Evolutionary conservation across 2,113 vertebrate genomes (phyloP).

Genomic region (Electrona antarctica): DNA sequence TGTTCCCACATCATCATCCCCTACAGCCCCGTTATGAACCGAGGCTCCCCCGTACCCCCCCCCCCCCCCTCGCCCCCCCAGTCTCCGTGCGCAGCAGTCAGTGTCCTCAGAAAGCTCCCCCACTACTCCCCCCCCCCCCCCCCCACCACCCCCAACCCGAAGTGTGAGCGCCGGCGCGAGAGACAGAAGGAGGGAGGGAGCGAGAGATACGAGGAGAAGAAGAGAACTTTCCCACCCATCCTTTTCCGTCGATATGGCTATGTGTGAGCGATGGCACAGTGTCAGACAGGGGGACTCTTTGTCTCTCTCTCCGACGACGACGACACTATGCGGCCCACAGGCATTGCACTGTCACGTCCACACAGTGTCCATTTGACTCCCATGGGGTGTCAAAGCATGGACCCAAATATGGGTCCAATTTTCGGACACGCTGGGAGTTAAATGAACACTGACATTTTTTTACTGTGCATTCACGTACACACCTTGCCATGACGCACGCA

Average conservation of each 20-base stretch:
- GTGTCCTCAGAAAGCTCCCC: constrained; percentile 64
- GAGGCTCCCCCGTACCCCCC: constrained; percentile 4
- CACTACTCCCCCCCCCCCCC: constrained; percentile 36
- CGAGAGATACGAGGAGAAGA: constrained; percentile 14
- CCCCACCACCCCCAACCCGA: constrained; percentile 35
- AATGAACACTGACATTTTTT: no score
- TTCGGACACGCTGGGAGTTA: no score
- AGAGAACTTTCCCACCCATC: constrained; percentile 69
- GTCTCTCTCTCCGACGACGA: constrained; percentile 38
- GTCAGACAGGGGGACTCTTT: constrained; percentile 76
- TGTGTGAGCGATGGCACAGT: constrained; percentile 41
- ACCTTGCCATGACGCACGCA: neutral
- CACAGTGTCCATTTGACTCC: no score
- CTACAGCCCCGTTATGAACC: neutral
- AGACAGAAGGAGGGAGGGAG: neutral
- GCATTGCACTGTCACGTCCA: no score
- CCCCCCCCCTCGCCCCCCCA: neutral
- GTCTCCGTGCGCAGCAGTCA: neutral
- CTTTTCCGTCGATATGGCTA: constrained; percentile 5
- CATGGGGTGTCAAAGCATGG: no score
- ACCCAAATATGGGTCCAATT: no score
- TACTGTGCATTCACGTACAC: no score
- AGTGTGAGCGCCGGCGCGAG: constrained; percentile 57
- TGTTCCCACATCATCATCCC: neutral
- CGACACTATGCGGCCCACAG: constrained; percentile 5